Evolutionary conservation across 2,113 vertebrate species (phyloP), one percentile per base, ranked within the genome.

Genomic region (Nematolebias whitei): DNA sequence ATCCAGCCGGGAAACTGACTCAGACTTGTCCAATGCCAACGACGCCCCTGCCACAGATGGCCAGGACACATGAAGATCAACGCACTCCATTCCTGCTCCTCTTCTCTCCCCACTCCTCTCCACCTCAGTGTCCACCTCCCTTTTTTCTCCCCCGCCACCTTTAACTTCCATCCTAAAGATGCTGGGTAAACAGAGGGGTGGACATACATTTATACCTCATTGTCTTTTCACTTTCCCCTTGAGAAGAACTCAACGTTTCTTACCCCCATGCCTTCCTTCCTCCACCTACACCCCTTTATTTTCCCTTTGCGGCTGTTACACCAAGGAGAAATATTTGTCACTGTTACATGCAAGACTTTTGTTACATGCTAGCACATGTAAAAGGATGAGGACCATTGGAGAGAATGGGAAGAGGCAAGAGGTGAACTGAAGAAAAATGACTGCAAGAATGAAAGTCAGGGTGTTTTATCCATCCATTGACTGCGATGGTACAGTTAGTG

Each of bases 21-120:
- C 81, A 1, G 87, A 93, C 55, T 94, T 95, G 85, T 79, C 95
- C 83, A 92, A 94, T 40, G 82, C 94, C 86, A 92, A 94, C 71
- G 89, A 94, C 20, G 93, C 94, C 86, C 93, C 96, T 79, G 90
- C 95, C 81, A 93, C 96, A 88, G 95, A 95, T 32, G 95, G 96
- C 82, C 93, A 96, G 91, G 96, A 97, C 88, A 98, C 96, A 99
- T 95, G 93, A 93, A 90, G 91, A 92, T 57, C 74, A 84, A 74
- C 76, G 18, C 72, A 29, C 64, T 44, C 63, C 39, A 50, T 12
- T 64, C 67, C 52, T 16, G 48, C 50, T 88, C 84, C 80, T 81
- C 85, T 89, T 92, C 89, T 92, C 88, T 90, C 90, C 60, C 88
- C 86, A 90, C 73, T 86, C 89, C 79, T 53, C 88, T 86, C 91